These are phyloP conservation scores for Ciona savignyi DNA, from an alignment of 23 tunicate genomes.

Conservation along the genomic window DNA sequence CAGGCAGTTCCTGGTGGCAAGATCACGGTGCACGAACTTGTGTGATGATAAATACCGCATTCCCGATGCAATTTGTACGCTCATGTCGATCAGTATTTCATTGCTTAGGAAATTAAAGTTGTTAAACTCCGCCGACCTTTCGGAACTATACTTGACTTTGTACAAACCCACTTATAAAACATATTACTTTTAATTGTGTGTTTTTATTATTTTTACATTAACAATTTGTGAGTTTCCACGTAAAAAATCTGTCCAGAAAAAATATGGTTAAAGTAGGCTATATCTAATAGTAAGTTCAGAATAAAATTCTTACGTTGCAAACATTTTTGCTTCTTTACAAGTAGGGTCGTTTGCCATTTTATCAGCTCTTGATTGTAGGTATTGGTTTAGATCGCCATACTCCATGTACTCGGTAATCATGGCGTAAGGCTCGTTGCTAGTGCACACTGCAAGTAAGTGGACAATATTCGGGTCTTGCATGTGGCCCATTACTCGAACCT, in stretches of 20 bases:
- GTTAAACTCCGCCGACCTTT: no score
- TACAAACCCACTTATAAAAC: neutral
- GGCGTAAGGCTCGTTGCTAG: slow-evolving; percentile 67
- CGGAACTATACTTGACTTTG: no score
- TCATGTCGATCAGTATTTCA: slow-evolving; percentile 34
- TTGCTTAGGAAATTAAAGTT: slow-evolving; percentile 18
- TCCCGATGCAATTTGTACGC: slow-evolving; percentile 79
- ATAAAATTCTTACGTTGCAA: neutral
- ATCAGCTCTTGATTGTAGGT: slow-evolving; percentile 17
- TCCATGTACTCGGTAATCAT: slow-evolving; percentile 93
- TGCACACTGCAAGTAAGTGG: slow-evolving; percentile 73
- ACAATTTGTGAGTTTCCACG: no score
- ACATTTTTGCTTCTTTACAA: neutral
- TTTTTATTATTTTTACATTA: no score
- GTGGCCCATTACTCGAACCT: slow-evolving; percentile 64
- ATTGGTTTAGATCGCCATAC: slow-evolving; percentile 78
- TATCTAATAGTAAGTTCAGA: no score
- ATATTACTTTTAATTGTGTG: no score
- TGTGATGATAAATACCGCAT: slow-evolving; percentile 69
- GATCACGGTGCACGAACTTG: slow-evolving; percentile 94
- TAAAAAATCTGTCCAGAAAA: no score
- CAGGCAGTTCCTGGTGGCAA: slow-evolving; percentile 90
- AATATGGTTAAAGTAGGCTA: no score
- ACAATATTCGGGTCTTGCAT: slow-evolving; percentile 74
- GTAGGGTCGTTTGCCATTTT: neutral